These are phyloP conservation scores for Zaprionus tsacasi DNA, from an alignment of 1,140 invertebrate species.

Conservation along the genomic window DNA sequence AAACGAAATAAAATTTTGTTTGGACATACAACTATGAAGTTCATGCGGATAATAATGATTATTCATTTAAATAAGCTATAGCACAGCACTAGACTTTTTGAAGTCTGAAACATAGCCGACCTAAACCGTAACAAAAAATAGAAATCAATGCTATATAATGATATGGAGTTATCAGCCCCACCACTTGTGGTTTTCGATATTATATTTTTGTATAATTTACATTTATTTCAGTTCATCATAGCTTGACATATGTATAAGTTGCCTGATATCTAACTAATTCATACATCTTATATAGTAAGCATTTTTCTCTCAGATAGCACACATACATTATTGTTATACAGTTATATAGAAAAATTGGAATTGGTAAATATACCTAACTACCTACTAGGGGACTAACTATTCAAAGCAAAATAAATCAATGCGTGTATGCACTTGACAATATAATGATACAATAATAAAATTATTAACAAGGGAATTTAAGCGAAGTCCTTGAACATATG, in stretches of 20 bases:
- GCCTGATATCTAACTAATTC: slow-evolving; percentile 39
- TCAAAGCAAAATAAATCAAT: slow-evolving; percentile 27
- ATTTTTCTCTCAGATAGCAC: slow-evolving; percentile 32
- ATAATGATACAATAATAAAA: slow-evolving; percentile 33
- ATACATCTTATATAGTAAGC: slow-evolving; percentile 33
- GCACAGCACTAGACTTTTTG: background rate
- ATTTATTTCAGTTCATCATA: slow-evolving; percentile 67
- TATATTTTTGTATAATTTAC: slow-evolving; percentile 25
- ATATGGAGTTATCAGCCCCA: background rate
- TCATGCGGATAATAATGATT: slow-evolving; percentile 49
- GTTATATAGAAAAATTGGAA: slow-evolving; percentile 60
- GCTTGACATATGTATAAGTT: slow-evolving; percentile 45
- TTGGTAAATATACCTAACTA: slow-evolving; percentile 66
- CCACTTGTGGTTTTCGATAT: background rate
- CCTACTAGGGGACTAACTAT: slow-evolving; percentile 57
- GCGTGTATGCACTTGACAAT: slow-evolving; percentile 14
- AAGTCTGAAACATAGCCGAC: slow-evolving; percentile 27
- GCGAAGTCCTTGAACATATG: slow-evolving; percentile 35
- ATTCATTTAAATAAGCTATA: background rate
- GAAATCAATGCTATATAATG: too few species aligned
- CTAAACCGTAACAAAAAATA: background rate
- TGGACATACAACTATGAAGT: slow-evolving; percentile 60
- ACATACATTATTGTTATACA: slow-evolving; percentile 26
- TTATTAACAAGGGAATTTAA: slow-evolving; percentile 26
- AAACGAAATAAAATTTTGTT: slow-evolving; percentile 64